Base-by-base conservation (phyloP, 2,797 vertebrate genomes). In the Podarcis lilfordi region DNA sequence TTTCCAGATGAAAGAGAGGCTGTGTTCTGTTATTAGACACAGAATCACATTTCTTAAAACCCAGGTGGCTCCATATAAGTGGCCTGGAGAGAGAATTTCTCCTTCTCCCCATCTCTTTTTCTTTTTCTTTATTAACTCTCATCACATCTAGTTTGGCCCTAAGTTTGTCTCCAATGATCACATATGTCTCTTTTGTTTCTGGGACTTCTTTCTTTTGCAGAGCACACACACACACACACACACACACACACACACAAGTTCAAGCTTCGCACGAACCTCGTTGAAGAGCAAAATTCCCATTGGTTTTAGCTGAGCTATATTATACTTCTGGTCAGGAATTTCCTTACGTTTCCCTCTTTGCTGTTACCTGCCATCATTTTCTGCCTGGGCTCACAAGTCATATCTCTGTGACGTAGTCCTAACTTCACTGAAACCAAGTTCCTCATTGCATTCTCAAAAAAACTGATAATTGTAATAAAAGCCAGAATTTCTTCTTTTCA, bases 1-100 rank as follows among this genome's bases (percentile, higher is more conserved):
- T 93, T 92, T 94, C 61, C 8, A 61, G 8, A 11, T 76, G 69
- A 87, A 89, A 88, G 72, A 64, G 77, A 91, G 55, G 1, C 17
- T 84, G 2, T 89, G 29, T 4, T n/a, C 19, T 86, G 8, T 85
- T 87, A 66, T 61, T 80, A 89, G 82, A 0, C 59, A 50, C 8
- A 55, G 86, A 45, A 21, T 81, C 55, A 32, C 78, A 7, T 89
- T 92, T 86, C 43, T 91, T 23, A n/a, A 89, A 89, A 85, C 43
- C 85, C 68, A 85, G 37, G 43, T 80, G 40, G 88, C 32, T 85
- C n/a, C 80, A 9, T 8, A 29, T 29, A 37, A 80, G 21, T 61
- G 29, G 23, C 72, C 79, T 75, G 0, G 80, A 40, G 7, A 43
- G 74, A 84, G n/a, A 3, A 23, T 9, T 8, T 8, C 78, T 71